Evolutionary conservation across 2,113 vertebrate genomes (phyloP), one percentile per base, ranked within the genome.

Genomic region (Proterorhinus semilunaris): DNA sequence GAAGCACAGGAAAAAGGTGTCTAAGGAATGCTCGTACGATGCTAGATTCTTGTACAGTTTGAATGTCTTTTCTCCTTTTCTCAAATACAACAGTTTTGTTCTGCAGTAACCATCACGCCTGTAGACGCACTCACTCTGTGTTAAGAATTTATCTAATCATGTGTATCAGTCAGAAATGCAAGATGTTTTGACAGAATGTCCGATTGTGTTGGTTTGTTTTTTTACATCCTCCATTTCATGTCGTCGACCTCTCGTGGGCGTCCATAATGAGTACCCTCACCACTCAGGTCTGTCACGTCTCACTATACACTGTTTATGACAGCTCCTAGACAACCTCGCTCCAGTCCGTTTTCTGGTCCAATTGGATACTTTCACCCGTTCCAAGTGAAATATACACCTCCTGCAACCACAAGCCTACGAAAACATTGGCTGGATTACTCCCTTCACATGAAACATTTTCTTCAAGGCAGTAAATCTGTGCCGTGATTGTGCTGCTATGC

Each of bases 181-280:
- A 86, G 74, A 54, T 49, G 71, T 76, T n/a, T 62, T 72, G 21
- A 70, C 55, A 48, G 73, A 55, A 72, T 15, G 73, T 62, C 17
- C 11, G 49, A 55, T 65, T 69, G 66, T 42, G 52, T 67, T 27
- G 67, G 83, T 85, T 84, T 89, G 78, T 88, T 88, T 85, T 84
- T 69, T 67, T 51, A 82, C 59, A 27, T 16, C 42, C 72, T 59
- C 36, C 9, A 63, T 83, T 78, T 79, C 73, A 65, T 59, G 64
- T 62, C 54, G 62, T 58, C 54, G 65, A 13, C 47, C 54, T 47
- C 50, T 46, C 59, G 58, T 61, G 58, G 65, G 59, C 76, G 70
- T 67, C 80, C 9, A 54, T 79, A 74, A 58, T 10, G 64, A 67
- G 43, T 46, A 55, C 65, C 69, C 65, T 64, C 68, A 52, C 47